Evolutionary conservation across 1,140 invertebrate species (phyloP), one percentile per base, ranked within the genome.

Genomic region (Riptortus pedestris): DNA sequence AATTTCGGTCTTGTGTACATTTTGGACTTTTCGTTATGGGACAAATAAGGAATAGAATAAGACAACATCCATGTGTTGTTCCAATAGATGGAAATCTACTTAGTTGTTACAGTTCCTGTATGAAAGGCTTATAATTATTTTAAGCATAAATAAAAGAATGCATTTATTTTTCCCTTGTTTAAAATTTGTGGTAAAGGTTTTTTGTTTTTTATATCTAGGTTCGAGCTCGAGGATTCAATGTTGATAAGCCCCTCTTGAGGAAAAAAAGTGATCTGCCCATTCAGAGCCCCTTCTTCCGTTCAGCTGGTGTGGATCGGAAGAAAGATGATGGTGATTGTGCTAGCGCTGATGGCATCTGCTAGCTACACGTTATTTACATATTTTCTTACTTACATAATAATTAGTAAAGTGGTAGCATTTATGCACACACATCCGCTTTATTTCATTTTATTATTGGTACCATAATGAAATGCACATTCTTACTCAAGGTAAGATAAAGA

Each of bases 201-300:
- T 38, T 38, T 38, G 5, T 38, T 38, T 38, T 38, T 38, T n/a
- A n/a, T 3, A 67, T 70, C 63, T 55, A 63, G 62, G 48, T 64
- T 26, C 47, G 52, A 57, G 29, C 31, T 70, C 74, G 80, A 76
- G 69, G 75, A 73, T 79, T 77, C 69, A 86, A 86, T 75, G 86
- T 84, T 74, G 86, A 86, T 63, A 93, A 93, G 75, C 90, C 91
- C 27, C 78, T 96, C 67, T 78, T 96, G 48, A 83, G 93, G 74
- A 86, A 91, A 73, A 97, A 96, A 79, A 96, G 91, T 18, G 93
- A 96, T 76, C 79, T 96, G 74, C 93, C 93, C 16, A 16, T 55
- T 14, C 18, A 55, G 16, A 24, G 51, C 26, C 12, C 24, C 11
- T 24, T 24, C 14, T 18, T 24, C 26, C 22, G 24, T 55, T 55